Base-by-base conservation (phyloP, 2,797 vertebrate species). In the Acestrorhynchus altus region DNA sequence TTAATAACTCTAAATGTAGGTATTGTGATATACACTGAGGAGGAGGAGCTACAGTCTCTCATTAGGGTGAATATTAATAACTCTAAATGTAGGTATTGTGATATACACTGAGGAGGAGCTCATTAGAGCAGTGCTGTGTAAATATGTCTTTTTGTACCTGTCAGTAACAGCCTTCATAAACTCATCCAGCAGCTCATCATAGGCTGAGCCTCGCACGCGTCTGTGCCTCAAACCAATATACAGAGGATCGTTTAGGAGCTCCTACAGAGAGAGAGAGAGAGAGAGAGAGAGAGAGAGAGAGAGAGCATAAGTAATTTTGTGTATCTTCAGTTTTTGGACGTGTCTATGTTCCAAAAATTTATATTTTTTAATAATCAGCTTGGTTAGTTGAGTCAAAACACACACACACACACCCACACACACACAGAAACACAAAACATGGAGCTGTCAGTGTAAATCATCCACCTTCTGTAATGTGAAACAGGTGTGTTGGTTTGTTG, bases 101-200 rank as follows among this genome's bases (percentile, higher is more conserved):
- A 35, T 35, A 35, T 35, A 35, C 31, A 35, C 31, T 35, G 31
- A 35, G 31, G 31, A 2, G 31, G 31, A 35, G 31, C 31, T 35
- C 31, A 35, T 35, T 35, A 35, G 6, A 6, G 31, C 6, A 35
- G 59, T 31, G 57, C 26, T 68, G 52, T 68, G 40, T 59, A 11
- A 54, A n/a, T 40, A 42, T 40, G 44, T 81, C 18, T 64, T 42
- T 69, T 76, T 87, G 3, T 96, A 99, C 98, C 96, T 96, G 85
- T 95, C 95, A 68, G 96, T 93, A 87, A 98, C 95, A 49, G 97
- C 96, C 89, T 94, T 93, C 96, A 99, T 99, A 85, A 99, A 99
- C 90, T 98, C 97, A 83, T 99, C 97, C 91, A 99, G 89, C 84
- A 99, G 95, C 78, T 95, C 93, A 79, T 99, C 95, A 0, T 99